These are phyloP conservation scores for Drosophila gunungcola DNA, from an alignment of 1,140 invertebrate genomes.

Conservation along the genomic window DNA sequence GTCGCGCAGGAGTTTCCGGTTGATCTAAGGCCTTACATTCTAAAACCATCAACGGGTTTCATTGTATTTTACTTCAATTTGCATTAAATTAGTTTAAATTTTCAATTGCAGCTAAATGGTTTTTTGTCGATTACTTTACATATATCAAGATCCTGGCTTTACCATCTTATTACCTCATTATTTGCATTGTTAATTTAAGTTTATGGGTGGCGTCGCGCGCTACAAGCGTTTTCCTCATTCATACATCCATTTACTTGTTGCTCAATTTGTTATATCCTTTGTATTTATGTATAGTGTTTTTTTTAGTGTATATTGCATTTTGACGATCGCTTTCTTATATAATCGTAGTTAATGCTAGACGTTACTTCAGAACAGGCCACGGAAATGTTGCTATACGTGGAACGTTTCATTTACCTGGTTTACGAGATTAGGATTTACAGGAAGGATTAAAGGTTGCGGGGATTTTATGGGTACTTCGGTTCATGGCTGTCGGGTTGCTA, in stretches of 20 bases:
- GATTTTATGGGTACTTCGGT: not conserved
- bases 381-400: constrained; percentile 31
- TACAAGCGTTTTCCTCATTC: constrained; percentile 62
- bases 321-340: constrained; percentile 31
- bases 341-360: constrained; percentile 45
- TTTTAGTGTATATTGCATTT: constrained; percentile 47
- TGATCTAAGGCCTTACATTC: constrained; percentile 35
- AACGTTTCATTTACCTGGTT: not conserved
- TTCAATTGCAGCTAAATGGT: constrained; percentile 78
- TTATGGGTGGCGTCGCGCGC: constrained; percentile 76
- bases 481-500: constrained; percentile 16
- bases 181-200: constrained; percentile 40
- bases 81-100: constrained; percentile 63
- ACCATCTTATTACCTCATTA: constrained; percentile 7
- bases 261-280: constrained; percentile 1
- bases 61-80: constrained; percentile 28
- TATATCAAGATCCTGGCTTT: constrained; percentile 28
- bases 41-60: constrained; percentile 19
- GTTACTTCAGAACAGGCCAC: constrained; percentile 52
- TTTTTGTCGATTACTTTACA: constrained; percentile 65
- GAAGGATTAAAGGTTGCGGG: not conserved
- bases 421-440: not conserved
- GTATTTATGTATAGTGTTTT: constrained; percentile 29
- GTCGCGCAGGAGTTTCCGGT: constrained; percentile 27
- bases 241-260: constrained; percentile 7